Conservation (phyloP, 2,888 invertebrate species). For the Caenorhabditis sp. region DNA sequence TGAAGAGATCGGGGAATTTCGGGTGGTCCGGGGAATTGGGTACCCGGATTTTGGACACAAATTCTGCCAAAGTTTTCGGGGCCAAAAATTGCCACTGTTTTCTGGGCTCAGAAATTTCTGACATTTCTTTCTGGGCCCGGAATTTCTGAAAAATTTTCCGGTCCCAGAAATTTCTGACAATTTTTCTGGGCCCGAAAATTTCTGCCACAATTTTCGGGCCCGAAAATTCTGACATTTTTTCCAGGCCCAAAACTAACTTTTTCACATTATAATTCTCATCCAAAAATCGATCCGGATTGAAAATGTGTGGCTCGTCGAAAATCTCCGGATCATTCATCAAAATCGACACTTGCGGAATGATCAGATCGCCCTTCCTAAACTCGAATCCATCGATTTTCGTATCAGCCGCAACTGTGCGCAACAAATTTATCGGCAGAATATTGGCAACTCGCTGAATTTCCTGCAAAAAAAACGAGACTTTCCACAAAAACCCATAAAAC, state of each 20-base stretch:
- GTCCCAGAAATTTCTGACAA: not conserved
- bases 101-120: too few species aligned
- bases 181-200: not conserved
- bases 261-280: slow-evolving; percentile 56
- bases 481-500: too few species aligned
- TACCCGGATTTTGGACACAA: not conserved
- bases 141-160: too few species aligned
- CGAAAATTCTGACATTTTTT: too few species aligned
- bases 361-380: slow-evolving; percentile 63
- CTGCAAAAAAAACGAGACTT: slow-evolving; percentile 21
- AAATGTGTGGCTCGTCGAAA: slow-evolving; percentile 63
- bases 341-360: slow-evolving; percentile 68
- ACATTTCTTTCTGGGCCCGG: too few species aligned
- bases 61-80: too few species aligned
- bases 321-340: slow-evolving; percentile 61
- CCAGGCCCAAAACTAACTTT: slow-evolving; percentile 4
- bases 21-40: not conserved
- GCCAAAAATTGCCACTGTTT: too few species aligned
- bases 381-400: slow-evolving; percentile 62
- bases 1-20: slow-evolving; percentile 3
- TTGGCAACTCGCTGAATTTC: slow-evolving; percentile 70
- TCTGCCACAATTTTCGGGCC: not conserved
- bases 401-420: slow-evolving; percentile 61
- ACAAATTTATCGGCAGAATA: slow-evolving; percentile 70
- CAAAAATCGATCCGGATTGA: slow-evolving; percentile 70